These are phyloP conservation scores for Himalopsyche anomala DNA, from an alignment of 2,888 invertebrate species.

Conservation along the genomic window DNA sequence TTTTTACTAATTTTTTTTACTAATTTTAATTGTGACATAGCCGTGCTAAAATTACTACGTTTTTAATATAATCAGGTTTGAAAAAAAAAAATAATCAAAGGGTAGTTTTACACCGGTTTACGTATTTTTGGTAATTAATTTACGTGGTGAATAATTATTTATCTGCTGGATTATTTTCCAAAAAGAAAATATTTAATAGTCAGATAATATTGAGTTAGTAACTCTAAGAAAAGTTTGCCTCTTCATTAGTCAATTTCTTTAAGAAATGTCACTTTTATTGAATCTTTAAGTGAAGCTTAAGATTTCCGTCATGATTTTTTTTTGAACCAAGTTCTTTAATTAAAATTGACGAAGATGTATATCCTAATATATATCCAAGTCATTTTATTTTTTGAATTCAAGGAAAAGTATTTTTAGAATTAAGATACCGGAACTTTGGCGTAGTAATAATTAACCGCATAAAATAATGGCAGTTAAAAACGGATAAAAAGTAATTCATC, in stretches of 20 bases:
- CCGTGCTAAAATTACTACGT: too few species aligned
- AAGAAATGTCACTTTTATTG: slow-evolving; percentile 25
- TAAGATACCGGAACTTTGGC: neutral
- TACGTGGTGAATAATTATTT: neutral
- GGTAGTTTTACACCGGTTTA: too few species aligned
- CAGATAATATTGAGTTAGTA: neutral
- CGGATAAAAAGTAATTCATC: neutral
- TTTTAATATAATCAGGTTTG: too few species aligned
- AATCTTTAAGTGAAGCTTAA: neutral
- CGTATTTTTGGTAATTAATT: too few species aligned
- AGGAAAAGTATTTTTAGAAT: neutral
- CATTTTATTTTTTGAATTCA: slow-evolving; percentile 3
- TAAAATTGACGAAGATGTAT: slow-evolving; percentile 34
- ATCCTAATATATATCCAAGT: slow-evolving; percentile 2
- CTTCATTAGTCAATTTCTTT: slow-evolving; percentile 25
- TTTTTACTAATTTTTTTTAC: too few species aligned
- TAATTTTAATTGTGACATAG: too few species aligned
- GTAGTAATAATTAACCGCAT: neutral
- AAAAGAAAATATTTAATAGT: neutral
- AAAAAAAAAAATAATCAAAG: too few species aligned
- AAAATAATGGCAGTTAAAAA: neutral
- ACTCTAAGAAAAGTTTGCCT: neutral
- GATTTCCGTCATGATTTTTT: neutral
- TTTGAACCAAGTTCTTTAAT: neutral
- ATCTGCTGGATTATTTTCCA: neutral